Evolutionary conservation across 2,113 vertebrate species (phyloP).

Genomic region (Xiphias gladius): DNA sequence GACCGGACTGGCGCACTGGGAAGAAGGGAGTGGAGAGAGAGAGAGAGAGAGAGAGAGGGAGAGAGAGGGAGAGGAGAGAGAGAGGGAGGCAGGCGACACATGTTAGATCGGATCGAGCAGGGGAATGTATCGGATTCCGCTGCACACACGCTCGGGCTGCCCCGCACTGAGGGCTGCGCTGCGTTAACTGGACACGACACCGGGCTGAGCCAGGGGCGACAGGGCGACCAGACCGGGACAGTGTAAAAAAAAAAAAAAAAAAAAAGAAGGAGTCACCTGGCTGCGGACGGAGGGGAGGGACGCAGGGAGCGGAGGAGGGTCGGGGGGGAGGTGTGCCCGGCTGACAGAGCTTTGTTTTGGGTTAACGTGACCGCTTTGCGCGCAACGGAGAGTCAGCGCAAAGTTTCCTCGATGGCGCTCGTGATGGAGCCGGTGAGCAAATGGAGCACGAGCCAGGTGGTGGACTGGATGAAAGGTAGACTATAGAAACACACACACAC

Average conservation of each 20-base stretch:
- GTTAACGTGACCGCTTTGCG: conserved; percentile 34
- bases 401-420: conserved; percentile 83
- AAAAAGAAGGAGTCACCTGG: conserved; percentile 56
- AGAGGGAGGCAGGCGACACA: conserved; percentile 47
- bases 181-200: conserved; percentile 55
- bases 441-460: conserved; percentile 85
- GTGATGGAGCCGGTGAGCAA: conserved; percentile 88
- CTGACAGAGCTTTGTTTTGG: conserved; percentile 35
- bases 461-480: conserved; percentile 87
- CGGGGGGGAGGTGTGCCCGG: conserved; percentile 27
- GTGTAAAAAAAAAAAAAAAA: not conserved
- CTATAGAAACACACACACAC: not conserved
- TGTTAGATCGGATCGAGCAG: conserved; percentile 56
- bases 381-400: conserved; percentile 67
- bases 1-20: conserved; percentile 48
- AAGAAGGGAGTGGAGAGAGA: conserved; percentile 23
- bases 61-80: conserved; percentile 6
- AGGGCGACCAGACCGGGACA: conserved; percentile 29
- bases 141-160: conserved; percentile 45
- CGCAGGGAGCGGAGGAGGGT: not conserved
- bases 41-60: not conserved
- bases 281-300: conserved; percentile 21
- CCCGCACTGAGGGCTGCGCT: conserved; percentile 55
- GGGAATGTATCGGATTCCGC: conserved; percentile 70
- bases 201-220: conserved; percentile 29